Conservation (phyloP, 2,888 invertebrate genomes). For the Ennomos fuscantarius region DNA sequence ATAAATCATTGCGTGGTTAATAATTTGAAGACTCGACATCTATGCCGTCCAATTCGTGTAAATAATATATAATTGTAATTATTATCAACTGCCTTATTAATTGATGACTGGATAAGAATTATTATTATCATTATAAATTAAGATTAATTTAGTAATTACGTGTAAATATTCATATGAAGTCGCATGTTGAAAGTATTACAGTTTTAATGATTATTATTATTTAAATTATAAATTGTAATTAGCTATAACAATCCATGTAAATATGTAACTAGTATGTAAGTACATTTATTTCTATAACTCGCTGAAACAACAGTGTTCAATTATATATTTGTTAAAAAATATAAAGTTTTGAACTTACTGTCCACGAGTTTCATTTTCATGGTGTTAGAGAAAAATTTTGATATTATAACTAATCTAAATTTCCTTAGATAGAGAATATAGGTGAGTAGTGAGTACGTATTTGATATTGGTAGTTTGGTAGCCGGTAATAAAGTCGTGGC, state of each 20-base stretch:
- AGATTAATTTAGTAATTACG: conserved; percentile 44
- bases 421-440: too few species aligned
- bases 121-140: conserved; percentile 8
- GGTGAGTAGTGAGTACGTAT: too few species aligned
- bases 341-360: conserved; percentile 75
- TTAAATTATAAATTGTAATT: conserved; percentile 69
- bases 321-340: conserved; percentile 84
- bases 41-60: conserved; percentile 45
- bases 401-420: too few species aligned
- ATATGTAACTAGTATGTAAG: conserved; percentile 49
- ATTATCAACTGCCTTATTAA: conserved; percentile 36
- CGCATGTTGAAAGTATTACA: conserved; percentile 49
- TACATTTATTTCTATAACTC: conserved; percentile 59
- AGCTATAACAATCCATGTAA: conserved; percentile 69
- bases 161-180: conserved; percentile 46
- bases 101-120: conserved; percentile 62
- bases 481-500: too few species aligned
- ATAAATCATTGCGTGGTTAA: conserved; percentile 45
- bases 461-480: too few species aligned
- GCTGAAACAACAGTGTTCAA: conserved; percentile 66
- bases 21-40: conserved; percentile 36
- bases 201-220: conserved; percentile 58
- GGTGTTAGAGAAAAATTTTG: too few species aligned
- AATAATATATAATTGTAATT: conserved; percentile 47
- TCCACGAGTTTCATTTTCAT: conserved; percentile 46